These are phyloP conservation scores for Chloroceryle aenea DNA, from an alignment of 2,113 vertebrate species.

Conservation along the genomic window DNA sequence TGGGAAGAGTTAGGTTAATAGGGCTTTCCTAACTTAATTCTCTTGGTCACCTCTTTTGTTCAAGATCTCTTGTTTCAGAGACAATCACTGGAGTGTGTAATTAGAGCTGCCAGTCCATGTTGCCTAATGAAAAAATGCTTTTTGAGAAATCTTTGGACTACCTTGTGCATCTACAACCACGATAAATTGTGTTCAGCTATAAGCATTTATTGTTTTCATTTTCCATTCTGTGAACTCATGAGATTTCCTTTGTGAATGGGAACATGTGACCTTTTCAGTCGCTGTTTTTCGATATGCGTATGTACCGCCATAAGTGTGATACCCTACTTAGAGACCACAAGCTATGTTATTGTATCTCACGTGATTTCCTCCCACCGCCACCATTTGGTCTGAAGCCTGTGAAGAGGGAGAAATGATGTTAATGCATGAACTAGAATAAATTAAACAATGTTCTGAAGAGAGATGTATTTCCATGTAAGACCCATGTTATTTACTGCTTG, in stretches of 20 bases:
- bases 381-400: neutral
- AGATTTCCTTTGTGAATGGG: neutral
- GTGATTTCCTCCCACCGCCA: neutral
- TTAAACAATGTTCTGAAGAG: neutral
- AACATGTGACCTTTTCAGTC: neutral
- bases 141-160: neutral
- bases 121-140: neutral
- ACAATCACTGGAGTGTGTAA: neutral
- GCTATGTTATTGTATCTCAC: neutral
- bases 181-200: neutral
- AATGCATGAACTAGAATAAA: neutral
- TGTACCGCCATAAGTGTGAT: neutral
- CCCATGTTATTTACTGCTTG: neutral
- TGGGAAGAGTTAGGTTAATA: neutral
- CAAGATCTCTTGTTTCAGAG: neutral
- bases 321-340: neutral
- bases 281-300: neutral
- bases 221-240: neutral
- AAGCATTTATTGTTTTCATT: neutral
- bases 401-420: neutral
- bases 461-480: neutral
- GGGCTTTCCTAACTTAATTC: neutral
- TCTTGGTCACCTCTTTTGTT: neutral
- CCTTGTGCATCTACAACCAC: neutral
- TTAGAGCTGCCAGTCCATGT: neutral